These are phyloP conservation scores for Helostoma temminkii DNA, from an alignment of 2,797 vertebrate genomes.

Conservation along the genomic window DNA sequence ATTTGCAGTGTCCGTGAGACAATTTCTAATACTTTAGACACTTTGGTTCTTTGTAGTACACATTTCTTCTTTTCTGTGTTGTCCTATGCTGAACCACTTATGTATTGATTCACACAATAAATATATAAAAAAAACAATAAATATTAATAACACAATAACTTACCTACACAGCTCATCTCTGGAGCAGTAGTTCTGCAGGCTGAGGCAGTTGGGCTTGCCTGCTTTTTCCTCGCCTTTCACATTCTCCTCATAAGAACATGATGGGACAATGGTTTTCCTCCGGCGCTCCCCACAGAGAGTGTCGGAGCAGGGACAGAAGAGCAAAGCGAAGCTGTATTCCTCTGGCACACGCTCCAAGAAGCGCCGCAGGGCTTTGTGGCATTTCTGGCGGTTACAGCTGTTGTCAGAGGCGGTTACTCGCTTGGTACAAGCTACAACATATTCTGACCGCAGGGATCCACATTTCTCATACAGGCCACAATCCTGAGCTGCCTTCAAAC, in stretches of 20 bases:
- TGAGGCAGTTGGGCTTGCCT: conserved; percentile 90
- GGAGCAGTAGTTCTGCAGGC: conserved; percentile 88
- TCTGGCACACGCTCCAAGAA: conserved; percentile 93
- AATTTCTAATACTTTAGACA: not conserved
- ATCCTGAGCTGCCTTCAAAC: conserved; percentile 91
- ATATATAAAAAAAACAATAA: no score
- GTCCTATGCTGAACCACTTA: not conserved
- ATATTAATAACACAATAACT: conserved; percentile 15
- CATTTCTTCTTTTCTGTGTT: not conserved
- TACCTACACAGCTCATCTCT: conserved; percentile 93
- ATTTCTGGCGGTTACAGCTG: conserved; percentile 90
- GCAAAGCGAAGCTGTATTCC: conserved; percentile 90
- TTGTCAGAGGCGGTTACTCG: conserved; percentile 73
- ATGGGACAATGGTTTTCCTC: conserved; percentile 94
- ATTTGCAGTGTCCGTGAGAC: not conserved
- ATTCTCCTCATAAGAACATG: conserved; percentile 89
- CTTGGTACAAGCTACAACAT: conserved; percentile 90
- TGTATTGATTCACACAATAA: not conserved
- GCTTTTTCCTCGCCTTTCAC: conserved; percentile 80
- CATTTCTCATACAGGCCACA: conserved; percentile 93
- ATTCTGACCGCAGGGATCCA: conserved; percentile 90
- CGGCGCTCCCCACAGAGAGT: conserved; percentile 91
- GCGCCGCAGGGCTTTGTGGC: conserved; percentile 89
- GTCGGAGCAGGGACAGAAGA: conserved; percentile 94
- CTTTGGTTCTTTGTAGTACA: not conserved